Evolutionary conservation across 64 coral and sea anemone species (phyloP).

Genomic region (Anthopleura sola): DNA sequence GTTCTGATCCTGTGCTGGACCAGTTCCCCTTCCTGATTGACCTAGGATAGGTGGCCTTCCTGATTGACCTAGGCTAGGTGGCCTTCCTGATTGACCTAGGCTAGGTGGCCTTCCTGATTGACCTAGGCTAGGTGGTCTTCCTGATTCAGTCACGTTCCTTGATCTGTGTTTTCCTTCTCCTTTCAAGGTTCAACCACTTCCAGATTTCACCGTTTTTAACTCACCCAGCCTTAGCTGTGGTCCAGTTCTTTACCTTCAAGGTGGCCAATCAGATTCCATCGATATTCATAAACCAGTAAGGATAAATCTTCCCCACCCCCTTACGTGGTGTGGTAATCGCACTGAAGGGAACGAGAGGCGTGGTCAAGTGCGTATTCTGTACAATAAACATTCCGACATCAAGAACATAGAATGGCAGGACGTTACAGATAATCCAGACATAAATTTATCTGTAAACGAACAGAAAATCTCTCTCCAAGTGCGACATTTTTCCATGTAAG

Average conservation of each 20-base stretch:
- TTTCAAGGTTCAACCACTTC: not conserved
- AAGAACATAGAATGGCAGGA: not conserved
- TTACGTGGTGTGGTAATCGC: not conserved
- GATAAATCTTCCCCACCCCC: not conserved
- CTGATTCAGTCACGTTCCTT: too few relatives aligned
- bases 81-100: too few relatives aligned
- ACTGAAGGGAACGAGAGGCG: not conserved
- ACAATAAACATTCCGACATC: not conserved
- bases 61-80: too few relatives aligned
- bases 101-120: too few relatives aligned
- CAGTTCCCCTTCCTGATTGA: too few relatives aligned
- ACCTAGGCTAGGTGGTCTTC: too few relatives aligned
- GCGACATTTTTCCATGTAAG: constrained; percentile 16
- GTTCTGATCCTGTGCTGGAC: too few relatives aligned
- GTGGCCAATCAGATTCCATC: not conserved
- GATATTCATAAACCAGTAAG: constrained; percentile 1
- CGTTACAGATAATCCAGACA: constrained; percentile 2
- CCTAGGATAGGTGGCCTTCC: too few relatives aligned
- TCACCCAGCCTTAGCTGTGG: not conserved
- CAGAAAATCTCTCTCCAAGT: not conserved
- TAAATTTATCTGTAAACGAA: not conserved
- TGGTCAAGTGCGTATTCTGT: not conserved
- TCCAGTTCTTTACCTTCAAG: not conserved
- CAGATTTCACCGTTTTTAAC: not conserved
- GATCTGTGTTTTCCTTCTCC: not conserved